Evolutionary conservation across 2,888 invertebrate genomes (phyloP), one percentile per base, ranked within the genome.

Genomic region (Pharmacophagus antenor): DNA sequence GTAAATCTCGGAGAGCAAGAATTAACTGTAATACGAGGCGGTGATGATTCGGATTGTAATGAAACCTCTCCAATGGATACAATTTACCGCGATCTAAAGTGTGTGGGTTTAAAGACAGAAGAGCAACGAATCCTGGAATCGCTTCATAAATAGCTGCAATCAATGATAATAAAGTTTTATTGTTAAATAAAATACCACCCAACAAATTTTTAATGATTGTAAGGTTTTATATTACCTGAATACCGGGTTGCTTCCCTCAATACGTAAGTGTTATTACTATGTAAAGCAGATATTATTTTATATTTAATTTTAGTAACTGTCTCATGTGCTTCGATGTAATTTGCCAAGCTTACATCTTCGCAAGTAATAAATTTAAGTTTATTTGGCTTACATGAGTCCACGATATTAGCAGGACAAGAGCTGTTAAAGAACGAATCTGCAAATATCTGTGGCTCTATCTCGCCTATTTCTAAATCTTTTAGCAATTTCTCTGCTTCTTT

Each of bases 261-360:
- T 31, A 88, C 80, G 54, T 86, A 91, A 21, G 90, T 88, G 61
- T 91, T 91, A 66, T 89, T 87, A 63, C 90, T 90, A 62, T 88
- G 84, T 56, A 85, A 67, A 64, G 90, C 88, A 42, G 85, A 83
- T 8, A 74, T 83, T 63, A 91, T 80, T 63, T 86, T 86, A 65
- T 89, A 86, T 65, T 85, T 85, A 18, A 92, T 82, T 67, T 84
- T 85, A 80, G 92, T 86, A 1, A 86, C 80, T 0, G 83, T 76
- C 69, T 92, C 92, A 65, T 92, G 91, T 2, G 92, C 88, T 47
- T 92, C 89, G 62, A 93, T 78, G 69, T 91, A 93, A 65, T 87
- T 84, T 3, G 70, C 72, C 77, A 92, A 87, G 44, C 85, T 90
- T 50, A 91, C 82, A 60, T 91, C 87, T 67, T 91, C 88, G 69